These are phyloP conservation scores for Hyperoplus lanceolatus DNA, from an alignment of 2,797 vertebrate species.

Conservation along the genomic window DNA sequence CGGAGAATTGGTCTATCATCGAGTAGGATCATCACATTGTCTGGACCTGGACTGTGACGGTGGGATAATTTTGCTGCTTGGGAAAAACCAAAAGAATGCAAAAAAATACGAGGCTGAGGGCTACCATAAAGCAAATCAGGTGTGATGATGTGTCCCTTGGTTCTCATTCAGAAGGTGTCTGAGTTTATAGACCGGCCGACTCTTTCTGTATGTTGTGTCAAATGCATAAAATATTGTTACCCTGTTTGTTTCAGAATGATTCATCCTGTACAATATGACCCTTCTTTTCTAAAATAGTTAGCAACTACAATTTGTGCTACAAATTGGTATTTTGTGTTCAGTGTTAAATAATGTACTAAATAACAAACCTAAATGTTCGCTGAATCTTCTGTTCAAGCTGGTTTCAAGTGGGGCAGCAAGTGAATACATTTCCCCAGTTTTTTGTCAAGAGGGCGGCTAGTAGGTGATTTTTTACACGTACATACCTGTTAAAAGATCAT, in stretches of 20 bases:
- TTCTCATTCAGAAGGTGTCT: constrained; percentile 14
- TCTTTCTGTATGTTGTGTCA: constrained; percentile 16
- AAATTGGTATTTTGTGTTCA: not conserved
- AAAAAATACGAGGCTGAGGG: constrained; percentile 15
- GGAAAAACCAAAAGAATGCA: constrained; percentile 32
- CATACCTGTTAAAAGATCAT: not conserved
- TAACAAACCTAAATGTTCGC: too few relatives aligned
- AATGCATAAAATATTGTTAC: not conserved
- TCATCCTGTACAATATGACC: not conserved
- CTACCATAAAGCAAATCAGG: constrained; percentile 16
- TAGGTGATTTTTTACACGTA: not conserved
- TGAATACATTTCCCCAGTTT: not conserved
- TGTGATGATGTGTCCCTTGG: not conserved
- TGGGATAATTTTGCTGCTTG: constrained; percentile 25
- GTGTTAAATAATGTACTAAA: not conserved
- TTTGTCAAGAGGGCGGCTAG: not conserved
- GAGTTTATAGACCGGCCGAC: not conserved
- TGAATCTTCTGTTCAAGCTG: not conserved
- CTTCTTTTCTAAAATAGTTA: not conserved
- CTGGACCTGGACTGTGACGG: constrained; percentile 56
- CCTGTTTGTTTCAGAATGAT: not conserved
- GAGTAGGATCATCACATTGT: constrained; percentile 29
- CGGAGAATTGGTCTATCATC: constrained; percentile 33
- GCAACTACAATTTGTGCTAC: not conserved
- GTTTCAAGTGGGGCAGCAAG: not conserved